A percentile compares a stretch with the other conserved stretches of the same genome.
phyloP scores from a whole-genome alignment of 2,888 invertebrate genomes.

The Nephrotoma appendiculata region DNA sequence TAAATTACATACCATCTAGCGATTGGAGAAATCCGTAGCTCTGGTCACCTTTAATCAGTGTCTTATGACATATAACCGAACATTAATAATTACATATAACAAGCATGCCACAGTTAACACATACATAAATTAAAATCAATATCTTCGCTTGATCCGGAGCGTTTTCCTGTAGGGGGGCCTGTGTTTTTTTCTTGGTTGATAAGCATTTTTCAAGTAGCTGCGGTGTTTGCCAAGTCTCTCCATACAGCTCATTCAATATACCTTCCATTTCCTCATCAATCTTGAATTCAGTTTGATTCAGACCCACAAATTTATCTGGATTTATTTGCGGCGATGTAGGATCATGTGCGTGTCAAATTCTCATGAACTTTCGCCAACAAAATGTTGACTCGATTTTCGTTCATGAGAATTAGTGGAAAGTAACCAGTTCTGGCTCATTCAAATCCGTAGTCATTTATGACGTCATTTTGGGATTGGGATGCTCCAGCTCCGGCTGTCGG shows the following conservation, averaged over 20 bases:
- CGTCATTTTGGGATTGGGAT: too few species aligned
- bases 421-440: too few species aligned
- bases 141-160: not conserved
- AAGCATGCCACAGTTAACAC: not conserved
- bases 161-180: not conserved
- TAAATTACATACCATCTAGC: slow-evolving; percentile 20
- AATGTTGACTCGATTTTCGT: too few species aligned
- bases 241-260: slow-evolving; percentile 26
- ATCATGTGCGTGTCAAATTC: too few species aligned
- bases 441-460: too few species aligned
- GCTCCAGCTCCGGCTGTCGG: too few species aligned
- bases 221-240: slow-evolving; percentile 29
- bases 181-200: not conserved
- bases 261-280: slow-evolving; percentile 22
- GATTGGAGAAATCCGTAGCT: slow-evolving; percentile 26
- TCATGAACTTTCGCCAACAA: too few species aligned
- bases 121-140: not conserved
- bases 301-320: not conserved
- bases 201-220: slow-evolving; percentile 22
- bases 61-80: not conserved
- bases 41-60: not conserved
- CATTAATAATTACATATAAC: not conserved
- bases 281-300: slow-evolving; percentile 7
- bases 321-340: not conserved
- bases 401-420: too few species aligned